A percentile compares a stretch with the other conserved stretches of the same genome.
phyloP scores from a whole-genome alignment of 1,140 invertebrate genomes.

The Nebria ingens region DNA sequence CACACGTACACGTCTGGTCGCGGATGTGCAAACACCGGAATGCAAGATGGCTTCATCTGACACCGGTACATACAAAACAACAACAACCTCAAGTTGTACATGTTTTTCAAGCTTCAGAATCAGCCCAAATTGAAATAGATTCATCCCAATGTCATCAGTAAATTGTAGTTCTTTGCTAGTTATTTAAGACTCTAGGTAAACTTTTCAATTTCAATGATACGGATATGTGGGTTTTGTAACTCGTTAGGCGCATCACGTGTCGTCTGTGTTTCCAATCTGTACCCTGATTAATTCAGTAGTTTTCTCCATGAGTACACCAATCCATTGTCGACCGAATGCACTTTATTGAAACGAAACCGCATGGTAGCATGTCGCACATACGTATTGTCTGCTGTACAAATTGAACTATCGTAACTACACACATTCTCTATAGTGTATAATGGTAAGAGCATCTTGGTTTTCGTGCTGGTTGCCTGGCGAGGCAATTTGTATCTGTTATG shows the following conservation, averaged over 20 bases:
- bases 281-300: neutral
- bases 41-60: neutral
- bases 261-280: slow-evolving; percentile 1
- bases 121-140: too few species aligned
- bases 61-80: neutral
- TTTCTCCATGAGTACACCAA: neutral
- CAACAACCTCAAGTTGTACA: neutral
- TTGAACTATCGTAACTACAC: neutral
- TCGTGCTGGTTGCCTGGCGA: neutral
- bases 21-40: neutral
- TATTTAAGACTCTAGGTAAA: too few species aligned
- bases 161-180: too few species aligned
- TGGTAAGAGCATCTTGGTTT: too few species aligned
- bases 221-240: neutral
- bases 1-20: too few species aligned
- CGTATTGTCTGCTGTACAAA: too few species aligned
- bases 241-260: neutral
- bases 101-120: neutral
- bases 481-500: slow-evolving; percentile 4
- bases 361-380: too few species aligned
- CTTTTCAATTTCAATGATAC: neutral
- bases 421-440: too few species aligned
- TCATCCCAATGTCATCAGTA: too few species aligned
- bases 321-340: too few species aligned
- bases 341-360: too few species aligned